A percentile compares a stretch with the other conserved stretches of the same genome.
Conservation (phyloP, 2,888 invertebrate species). For the Thymelicus lineola region DNA sequence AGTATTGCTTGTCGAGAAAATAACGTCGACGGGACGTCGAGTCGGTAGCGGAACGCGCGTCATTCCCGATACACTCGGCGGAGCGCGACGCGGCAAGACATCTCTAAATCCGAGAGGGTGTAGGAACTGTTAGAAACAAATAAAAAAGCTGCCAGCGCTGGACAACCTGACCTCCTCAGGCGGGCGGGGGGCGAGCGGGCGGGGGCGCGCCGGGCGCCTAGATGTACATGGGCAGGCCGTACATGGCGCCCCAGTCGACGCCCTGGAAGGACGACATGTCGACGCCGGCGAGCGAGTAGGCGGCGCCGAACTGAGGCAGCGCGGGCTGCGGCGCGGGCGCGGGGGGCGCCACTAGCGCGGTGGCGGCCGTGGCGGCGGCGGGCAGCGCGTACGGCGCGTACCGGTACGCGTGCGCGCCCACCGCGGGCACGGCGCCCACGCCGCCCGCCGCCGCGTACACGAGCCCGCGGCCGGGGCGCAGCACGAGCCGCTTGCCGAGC, state of each 20-base stretch:
- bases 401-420: slow-evolving; percentile 74
- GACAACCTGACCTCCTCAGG: slow-evolving; percentile 54
- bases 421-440: slow-evolving; percentile 60
- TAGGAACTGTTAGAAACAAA: slow-evolving; percentile 65
- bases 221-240: slow-evolving; percentile 97
- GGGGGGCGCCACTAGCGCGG: slow-evolving; percentile 80
- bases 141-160: slow-evolving; percentile 46
- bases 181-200: slow-evolving; percentile 60
- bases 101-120: slow-evolving; percentile 51
- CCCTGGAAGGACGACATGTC: slow-evolving; percentile 97
- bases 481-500: slow-evolving; percentile 89
- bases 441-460: slow-evolving; percentile 84
- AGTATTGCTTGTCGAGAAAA: slow-evolving; percentile 62
- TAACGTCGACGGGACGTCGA: slow-evolving; percentile 57
- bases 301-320: slow-evolving; percentile 87
- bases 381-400: slow-evolving; percentile 84
- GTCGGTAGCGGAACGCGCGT: slow-evolving; percentile 55
- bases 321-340: slow-evolving; percentile 85
- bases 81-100: slow-evolving; percentile 61
- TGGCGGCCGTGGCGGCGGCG: slow-evolving; percentile 79
- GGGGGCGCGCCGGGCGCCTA: slow-evolving; percentile 65
- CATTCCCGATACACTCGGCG: slow-evolving; percentile 42
- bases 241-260: slow-evolving; percentile 96
- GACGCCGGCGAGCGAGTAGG: slow-evolving; percentile 94
- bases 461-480: slow-evolving; percentile 88